Evolutionary conservation across 2,888 invertebrate genomes (phyloP).

Genomic region (Ophion costatus): DNA sequence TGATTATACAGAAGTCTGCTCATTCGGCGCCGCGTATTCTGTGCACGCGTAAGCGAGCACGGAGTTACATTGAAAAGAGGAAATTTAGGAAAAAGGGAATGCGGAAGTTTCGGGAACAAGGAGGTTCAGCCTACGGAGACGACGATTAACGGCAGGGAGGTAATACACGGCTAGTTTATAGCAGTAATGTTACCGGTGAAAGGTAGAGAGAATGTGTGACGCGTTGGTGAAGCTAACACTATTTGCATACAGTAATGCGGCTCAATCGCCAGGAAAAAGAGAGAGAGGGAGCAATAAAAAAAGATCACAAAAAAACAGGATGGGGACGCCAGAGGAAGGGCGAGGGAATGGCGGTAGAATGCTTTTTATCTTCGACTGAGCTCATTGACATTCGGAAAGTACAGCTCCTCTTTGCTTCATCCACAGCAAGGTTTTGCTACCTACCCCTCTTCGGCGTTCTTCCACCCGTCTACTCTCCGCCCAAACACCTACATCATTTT

Average conservation of each 20-base stretch:
- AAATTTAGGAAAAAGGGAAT: neutral
- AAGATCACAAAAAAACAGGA: slow-evolving; percentile 11
- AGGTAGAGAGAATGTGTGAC: slow-evolving; percentile 12
- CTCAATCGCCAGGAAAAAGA: slow-evolving; percentile 4
- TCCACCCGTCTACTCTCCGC: slow-evolving; percentile 3
- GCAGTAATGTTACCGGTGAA: slow-evolving; percentile 8
- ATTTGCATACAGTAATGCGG: slow-evolving; percentile 3
- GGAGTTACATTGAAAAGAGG: slow-evolving; percentile 1
- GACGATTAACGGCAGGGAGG: slow-evolving; percentile 8
- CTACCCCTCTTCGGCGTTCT: slow-evolving; percentile 7
- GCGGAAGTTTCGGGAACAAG: slow-evolving; percentile 4
- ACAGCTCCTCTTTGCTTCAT: slow-evolving; percentile 45
- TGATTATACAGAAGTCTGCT: neutral
- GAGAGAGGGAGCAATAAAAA: slow-evolving; percentile 25
- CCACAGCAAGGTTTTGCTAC: slow-evolving; percentile 1
- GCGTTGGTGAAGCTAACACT: slow-evolving; percentile 9
- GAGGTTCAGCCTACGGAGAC: neutral
- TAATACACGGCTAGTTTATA: neutral
- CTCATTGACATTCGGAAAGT: slow-evolving; percentile 68
- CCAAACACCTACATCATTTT: slow-evolving; percentile 31
- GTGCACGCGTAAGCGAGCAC: neutral
- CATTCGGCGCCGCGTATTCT: slow-evolving; percentile 10
- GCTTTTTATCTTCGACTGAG: slow-evolving; percentile 63
- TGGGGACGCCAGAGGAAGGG: neutral
- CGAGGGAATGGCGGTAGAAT: slow-evolving; percentile 1